Evolutionary conservation across 2,888 invertebrate species (phyloP).

Genomic region (Neria commutata): DNA sequence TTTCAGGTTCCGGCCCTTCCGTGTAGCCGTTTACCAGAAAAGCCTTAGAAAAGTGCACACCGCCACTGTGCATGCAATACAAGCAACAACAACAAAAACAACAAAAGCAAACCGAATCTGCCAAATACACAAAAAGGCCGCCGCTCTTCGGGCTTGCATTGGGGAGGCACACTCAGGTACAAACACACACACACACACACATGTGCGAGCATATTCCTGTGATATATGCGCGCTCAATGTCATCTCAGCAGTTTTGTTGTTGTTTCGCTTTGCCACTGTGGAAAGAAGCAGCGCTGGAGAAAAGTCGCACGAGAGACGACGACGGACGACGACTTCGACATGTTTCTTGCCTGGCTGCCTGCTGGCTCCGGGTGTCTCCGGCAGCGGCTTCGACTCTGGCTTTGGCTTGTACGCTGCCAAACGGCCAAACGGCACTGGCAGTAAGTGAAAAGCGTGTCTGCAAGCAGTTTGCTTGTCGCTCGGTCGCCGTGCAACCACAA

Average conservation of each 20-base stretch:
- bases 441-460: slow-evolving; percentile 3
- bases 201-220: background rate
- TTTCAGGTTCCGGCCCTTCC: no score
- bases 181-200: background rate
- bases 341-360: slow-evolving; percentile 9
- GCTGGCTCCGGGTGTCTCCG: slow-evolving; percentile 33
- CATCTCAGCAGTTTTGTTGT: background rate
- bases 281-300: background rate
- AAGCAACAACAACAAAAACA: background rate
- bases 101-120: no score
- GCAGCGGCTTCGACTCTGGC: background rate
- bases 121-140: no score
- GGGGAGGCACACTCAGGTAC: background rate
- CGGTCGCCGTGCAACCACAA: background rate
- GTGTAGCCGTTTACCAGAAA: no score
- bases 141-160: slow-evolving; percentile 9
- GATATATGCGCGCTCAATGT: background rate
- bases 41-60: no score
- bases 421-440: background rate
- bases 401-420: background rate
- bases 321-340: no score
- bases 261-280: background rate
- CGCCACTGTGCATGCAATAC: background rate
- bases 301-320: slow-evolving; percentile 1
- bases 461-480: slow-evolving; percentile 1